Conservation (phyloP, 2,113 vertebrate species). For the Callocephalon fimbriatum region DNA sequence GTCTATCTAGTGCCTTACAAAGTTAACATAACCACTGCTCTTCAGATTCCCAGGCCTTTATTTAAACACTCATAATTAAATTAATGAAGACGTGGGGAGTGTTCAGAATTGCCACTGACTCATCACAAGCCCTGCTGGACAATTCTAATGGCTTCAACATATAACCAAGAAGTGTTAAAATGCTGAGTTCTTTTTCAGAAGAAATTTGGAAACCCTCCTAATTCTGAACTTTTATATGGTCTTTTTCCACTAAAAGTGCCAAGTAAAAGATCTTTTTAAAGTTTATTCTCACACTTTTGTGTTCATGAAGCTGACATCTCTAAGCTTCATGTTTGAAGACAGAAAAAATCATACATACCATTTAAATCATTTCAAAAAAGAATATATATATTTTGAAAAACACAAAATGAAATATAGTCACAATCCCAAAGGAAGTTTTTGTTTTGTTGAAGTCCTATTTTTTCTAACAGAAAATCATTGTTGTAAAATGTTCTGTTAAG, state of each 20-base stretch:
- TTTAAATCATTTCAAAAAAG: not conserved
- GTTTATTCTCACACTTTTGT: not conserved
- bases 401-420: not conserved
- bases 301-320: not conserved
- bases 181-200: not conserved
- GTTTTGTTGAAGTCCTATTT: not conserved
- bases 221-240: not conserved
- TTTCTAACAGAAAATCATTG: not conserved
- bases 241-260: not conserved
- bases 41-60: not conserved
- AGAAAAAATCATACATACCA: fast-evolving
- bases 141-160: not conserved
- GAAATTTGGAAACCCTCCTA: not conserved
- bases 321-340: not conserved
- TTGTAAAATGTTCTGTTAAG: not conserved
- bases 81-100: not conserved
- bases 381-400: not conserved
- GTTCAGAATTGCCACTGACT: not conserved
- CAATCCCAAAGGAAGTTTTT: not conserved
- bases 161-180: not conserved
- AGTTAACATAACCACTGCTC: not conserved
- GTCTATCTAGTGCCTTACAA: not conserved
- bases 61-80: not conserved
- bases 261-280: not conserved
- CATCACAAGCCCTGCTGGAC: not conserved